phyloP scores from a whole-genome alignment of 2,888 invertebrate species.

The Glaucopsyche alexis region DNA sequence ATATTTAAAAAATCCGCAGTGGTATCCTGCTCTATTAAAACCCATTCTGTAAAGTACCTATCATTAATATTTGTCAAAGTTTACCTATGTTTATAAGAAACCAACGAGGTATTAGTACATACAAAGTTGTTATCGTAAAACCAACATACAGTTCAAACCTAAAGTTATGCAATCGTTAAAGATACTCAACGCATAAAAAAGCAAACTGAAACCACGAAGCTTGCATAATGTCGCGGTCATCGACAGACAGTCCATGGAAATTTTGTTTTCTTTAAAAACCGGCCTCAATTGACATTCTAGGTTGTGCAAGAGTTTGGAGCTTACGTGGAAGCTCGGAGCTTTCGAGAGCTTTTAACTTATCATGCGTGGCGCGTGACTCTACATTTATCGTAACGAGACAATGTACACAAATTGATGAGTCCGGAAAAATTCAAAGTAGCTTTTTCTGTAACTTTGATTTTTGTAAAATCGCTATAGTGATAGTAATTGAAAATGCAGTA shows the following conservation, averaged over 20 bases:
- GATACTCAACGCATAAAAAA: conserved; percentile 36
- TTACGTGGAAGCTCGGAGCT: conserved; percentile 34
- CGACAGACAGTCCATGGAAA: conserved; percentile 58
- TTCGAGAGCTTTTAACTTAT: conserved; percentile 24
- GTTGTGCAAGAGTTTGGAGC: conserved; percentile 54
- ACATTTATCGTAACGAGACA: conserved; percentile 9
- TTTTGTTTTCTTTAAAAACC: conserved; percentile 56
- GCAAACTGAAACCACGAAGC: conserved; percentile 47
- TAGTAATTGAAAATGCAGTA: too few relatives aligned
- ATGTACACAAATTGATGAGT: background rate
- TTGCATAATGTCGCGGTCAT: conserved; percentile 61
- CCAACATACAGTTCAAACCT: background rate
- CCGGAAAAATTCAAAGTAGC: background rate
- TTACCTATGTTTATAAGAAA: too few relatives aligned
- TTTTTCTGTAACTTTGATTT: background rate
- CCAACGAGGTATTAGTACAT: too few relatives aligned
- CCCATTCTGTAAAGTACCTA: too few relatives aligned
- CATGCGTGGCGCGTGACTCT: conserved; percentile 2
- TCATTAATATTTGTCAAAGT: too few relatives aligned
- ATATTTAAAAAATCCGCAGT: too few relatives aligned
- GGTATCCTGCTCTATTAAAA: too few relatives aligned
- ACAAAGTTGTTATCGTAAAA: background rate
- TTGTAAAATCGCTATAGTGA: too few relatives aligned
- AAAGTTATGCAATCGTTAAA: background rate
- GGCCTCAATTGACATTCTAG: conserved; percentile 63